Conservation (phyloP, 1,140 invertebrate species). For the Vollenhovia emeryi region DNA sequence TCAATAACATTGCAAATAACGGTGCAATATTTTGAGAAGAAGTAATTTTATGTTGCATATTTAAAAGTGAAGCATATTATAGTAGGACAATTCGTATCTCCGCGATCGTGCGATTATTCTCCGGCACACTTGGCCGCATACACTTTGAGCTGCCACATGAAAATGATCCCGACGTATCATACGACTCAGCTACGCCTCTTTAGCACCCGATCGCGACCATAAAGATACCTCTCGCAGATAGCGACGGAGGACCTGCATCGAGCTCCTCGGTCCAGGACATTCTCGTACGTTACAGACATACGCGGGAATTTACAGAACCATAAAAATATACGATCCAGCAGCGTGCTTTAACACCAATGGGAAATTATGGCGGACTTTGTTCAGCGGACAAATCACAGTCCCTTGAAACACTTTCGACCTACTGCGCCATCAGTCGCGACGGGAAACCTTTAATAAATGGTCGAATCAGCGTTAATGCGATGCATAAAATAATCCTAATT, state of each 20-base stretch:
- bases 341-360: constrained; percentile 41
- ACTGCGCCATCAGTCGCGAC: neutral
- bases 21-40: neutral
- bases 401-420: constrained; percentile 21
- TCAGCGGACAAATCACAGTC: constrained; percentile 35
- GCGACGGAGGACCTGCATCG: constrained; percentile 31
- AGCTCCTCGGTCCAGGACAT: neutral
- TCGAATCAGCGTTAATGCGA: neutral
- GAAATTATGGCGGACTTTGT: constrained; percentile 42
- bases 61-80: neutral
- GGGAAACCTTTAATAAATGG: neutral
- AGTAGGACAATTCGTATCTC: neutral
- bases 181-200: constrained; percentile 24
- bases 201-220: constrained; percentile 47
- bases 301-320: constrained; percentile 50
- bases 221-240: constrained; percentile 55
- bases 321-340: constrained; percentile 56
- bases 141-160: neutral
- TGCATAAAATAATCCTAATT: constrained; percentile 7
- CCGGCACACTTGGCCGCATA: neutral
- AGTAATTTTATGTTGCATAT: neutral
- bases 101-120: neutral
- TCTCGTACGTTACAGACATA: constrained; percentile 39
- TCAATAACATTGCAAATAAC: neutral
- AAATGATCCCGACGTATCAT: constrained; percentile 31